Evolutionary conservation across 1,140 invertebrate genomes (phyloP), one percentile per base, ranked within the genome.

Genomic region (Penaeus vannamei): DNA sequence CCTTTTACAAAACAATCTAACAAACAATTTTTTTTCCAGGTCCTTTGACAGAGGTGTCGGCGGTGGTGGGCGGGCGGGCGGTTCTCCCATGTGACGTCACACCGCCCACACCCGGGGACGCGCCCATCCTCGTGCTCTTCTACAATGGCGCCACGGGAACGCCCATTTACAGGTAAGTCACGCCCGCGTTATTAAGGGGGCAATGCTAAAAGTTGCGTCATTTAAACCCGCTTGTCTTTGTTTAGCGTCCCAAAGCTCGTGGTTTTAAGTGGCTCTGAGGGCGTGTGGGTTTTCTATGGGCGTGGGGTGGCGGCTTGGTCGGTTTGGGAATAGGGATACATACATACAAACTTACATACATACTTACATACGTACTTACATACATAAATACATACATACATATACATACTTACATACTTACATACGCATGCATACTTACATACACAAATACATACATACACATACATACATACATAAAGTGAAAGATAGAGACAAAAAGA

Each of bases 111-210:
- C 77, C 32, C 36, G 42, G n/a, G 1, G 86, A 87, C 61, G 22
- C 86, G 23, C 77, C 86, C 60, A 87, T 87, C 12, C 79, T 87
- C 17, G 86, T 87, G 4, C 77, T 87, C 32, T 87, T 87, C 77
- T 87, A 87, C 59, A 87, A 81, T 53, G 86, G 86, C 36, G 86
- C 79, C 23, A 87, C 77, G 1, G 86, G 86, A 8, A 87, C 79
- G 5, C 79, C 86, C 20, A 81, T 87, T 8, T 87, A 87, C 77
- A 87, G 77, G 86, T 87, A 26, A 7, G 61, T 85, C 53, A 53
- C 53, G 53, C 53, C 53, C 53, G 53, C 53, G 53, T 53, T 17
- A 17, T 53, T 53, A 17, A 8, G 53, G 53, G 53, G 8, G 17
- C 53, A 53, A 53, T 20, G 14, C 32, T 8, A 72, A 14, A 72